These are phyloP conservation scores for Rhinogobio ventralis DNA, from an alignment of 2,797 vertebrate genomes.

Conservation along the genomic window DNA sequence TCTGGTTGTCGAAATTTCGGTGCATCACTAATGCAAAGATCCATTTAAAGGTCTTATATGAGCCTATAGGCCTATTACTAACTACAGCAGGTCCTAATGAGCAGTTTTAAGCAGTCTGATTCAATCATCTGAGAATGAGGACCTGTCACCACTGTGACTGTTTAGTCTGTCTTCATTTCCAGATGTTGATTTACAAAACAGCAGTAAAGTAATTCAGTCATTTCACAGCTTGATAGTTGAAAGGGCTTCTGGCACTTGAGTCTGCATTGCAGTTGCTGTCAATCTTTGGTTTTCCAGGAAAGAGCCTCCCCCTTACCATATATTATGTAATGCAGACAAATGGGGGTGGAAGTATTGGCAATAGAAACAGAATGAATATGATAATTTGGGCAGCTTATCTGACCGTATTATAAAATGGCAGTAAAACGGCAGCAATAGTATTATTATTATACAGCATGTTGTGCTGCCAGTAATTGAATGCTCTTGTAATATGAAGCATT, in stretches of 20 bases:
- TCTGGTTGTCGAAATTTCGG: neutral
- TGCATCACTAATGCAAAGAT: neutral
- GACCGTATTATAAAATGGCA: neutral
- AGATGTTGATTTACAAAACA: neutral
- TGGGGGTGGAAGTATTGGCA: neutral
- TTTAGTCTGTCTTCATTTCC: neutral
- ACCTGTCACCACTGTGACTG: neutral
- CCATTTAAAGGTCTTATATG: neutral
- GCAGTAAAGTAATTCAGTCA: neutral
- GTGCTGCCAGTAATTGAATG: neutral
- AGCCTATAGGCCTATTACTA: neutral
- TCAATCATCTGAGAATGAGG: neutral
- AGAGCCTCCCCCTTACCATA: neutral
- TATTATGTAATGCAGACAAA: constrained; percentile 27
- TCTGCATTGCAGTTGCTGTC: neutral
- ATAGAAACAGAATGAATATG: neutral
- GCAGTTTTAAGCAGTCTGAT: neutral
- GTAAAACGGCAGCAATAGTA: neutral
- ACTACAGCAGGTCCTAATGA: neutral
- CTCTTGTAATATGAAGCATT: neutral
- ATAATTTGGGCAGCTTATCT: neutral
- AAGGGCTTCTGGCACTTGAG: neutral
- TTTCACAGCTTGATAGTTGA: neutral
- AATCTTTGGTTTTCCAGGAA: constrained; percentile 16
- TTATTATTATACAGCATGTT: neutral